A percentile compares a stretch with the other conserved stretches of the same genome.
phyloP scores from a whole-genome alignment of 2,797 vertebrate species.

The Octomys mimax region DNA sequence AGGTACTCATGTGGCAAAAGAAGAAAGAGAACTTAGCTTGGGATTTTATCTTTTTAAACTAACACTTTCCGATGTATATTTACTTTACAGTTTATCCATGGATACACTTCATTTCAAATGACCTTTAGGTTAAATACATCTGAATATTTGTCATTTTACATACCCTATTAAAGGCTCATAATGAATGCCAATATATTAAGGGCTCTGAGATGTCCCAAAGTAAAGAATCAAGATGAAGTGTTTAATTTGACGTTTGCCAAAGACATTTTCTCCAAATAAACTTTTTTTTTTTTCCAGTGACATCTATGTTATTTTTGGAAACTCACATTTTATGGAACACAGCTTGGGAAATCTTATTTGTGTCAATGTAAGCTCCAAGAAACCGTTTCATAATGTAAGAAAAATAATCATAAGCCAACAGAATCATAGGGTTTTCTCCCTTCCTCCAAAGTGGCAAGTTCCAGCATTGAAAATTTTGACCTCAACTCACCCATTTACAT shows the following conservation, averaged over 20 bases:
- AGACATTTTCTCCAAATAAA: background rate
- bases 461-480: background rate
- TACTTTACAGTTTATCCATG: background rate
- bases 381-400: background rate
- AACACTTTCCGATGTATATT: background rate
- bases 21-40: background rate
- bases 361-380: background rate
- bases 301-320: background rate
- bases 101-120: background rate
- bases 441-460: background rate
- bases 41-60: background rate
- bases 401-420: background rate
- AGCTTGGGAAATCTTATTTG: background rate
- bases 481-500: background rate
- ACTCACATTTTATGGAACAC: background rate
- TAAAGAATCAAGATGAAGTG: background rate
- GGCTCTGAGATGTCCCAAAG: background rate
- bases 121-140: background rate
- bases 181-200: background rate
- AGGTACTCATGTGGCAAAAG: background rate
- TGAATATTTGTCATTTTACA: background rate
- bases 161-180: background rate
- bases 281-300: background rate
- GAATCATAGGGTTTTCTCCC: background rate
- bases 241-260: constrained; percentile 1